Evolutionary conservation across 2,888 invertebrate genomes (phyloP), one percentile per base, ranked within the genome.

Genomic region (Lithophane leautieri): DNA sequence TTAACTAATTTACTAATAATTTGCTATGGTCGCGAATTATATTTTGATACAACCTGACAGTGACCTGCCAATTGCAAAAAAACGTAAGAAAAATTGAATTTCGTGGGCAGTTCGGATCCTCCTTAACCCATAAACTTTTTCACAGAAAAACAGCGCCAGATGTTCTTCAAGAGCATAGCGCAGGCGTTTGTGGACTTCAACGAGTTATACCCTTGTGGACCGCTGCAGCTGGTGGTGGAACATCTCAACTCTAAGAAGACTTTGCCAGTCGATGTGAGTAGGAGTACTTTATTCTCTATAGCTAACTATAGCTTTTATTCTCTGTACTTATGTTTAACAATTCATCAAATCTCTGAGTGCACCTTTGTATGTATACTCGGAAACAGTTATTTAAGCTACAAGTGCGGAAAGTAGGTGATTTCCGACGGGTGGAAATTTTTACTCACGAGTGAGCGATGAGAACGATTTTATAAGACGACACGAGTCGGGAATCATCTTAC

Each of bases 101-200:
- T 34, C 6, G 34, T 6, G 34, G 34, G 34, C 34, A 28, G 28
- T 28, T 34, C 34, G 34, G 4, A 34, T 34, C 34, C 4, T 6
- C 34, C 34, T 4, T 34, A 34, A 6, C 6, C 34, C 2, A 9
- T n/a, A 19, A 14, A 44, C 7, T 58, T 68, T 2, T 66, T 28
- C 92, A 22, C 94, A 97, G 98, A 98, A 89, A 97, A 97, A 81
- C 97, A 97, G 63, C 97, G 98, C 19, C 97, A 97, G 86, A 98
- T 98, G 93, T 99, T 99, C 92, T 99, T 99, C 97, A 98, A 98
- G 93, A 99, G 99, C 89, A 98, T 99, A 80, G 98, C 99, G 0
- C 98, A 98, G 90, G 98, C 99, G 1, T 97, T 99, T 86, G 97
- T 99, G 40, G 99, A 99, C 95, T 99, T 99, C 96, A 98, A 98